Conservation (phyloP, 2,113 vertebrate genomes). For the Bathybates hornii region DNA sequence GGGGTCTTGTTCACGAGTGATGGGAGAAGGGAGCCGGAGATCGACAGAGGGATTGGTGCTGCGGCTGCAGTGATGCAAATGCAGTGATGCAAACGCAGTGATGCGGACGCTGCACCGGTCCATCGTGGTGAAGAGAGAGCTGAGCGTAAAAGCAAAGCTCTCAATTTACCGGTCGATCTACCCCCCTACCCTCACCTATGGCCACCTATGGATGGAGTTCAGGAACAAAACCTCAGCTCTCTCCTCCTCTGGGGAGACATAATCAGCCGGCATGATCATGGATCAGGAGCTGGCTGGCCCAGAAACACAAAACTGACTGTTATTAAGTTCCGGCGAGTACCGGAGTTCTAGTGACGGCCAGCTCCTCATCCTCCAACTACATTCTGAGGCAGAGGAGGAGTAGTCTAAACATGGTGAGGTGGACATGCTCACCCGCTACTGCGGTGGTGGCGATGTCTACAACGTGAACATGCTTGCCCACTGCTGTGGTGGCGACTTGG, state of each 20-base stretch:
- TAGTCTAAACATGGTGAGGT: background rate
- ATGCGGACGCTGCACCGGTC: background rate
- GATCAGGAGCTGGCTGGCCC: background rate
- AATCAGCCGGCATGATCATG: background rate
- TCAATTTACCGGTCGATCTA: fast-evolving
- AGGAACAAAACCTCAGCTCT: background rate
- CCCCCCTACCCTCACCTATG: background rate
- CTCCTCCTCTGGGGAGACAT: background rate
- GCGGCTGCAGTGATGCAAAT: background rate
- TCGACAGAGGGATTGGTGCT: no score
- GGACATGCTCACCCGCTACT: background rate
- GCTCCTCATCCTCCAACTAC: background rate
- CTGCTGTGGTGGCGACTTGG: background rate
- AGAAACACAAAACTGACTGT: background rate
- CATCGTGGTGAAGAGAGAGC: background rate
- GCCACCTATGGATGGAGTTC: background rate
- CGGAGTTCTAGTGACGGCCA: background rate
- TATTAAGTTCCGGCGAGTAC: background rate
- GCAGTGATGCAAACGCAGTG: background rate
- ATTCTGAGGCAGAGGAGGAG: background rate
- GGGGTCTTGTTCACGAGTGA: no score
- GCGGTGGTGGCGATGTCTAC: background rate
- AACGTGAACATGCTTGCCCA: background rate
- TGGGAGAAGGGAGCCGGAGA: no score
- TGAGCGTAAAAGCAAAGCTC: background rate